These are phyloP conservation scores for Napeogenes inachia DNA, from an alignment of 2,888 invertebrate genomes.

Conservation along the genomic window DNA sequence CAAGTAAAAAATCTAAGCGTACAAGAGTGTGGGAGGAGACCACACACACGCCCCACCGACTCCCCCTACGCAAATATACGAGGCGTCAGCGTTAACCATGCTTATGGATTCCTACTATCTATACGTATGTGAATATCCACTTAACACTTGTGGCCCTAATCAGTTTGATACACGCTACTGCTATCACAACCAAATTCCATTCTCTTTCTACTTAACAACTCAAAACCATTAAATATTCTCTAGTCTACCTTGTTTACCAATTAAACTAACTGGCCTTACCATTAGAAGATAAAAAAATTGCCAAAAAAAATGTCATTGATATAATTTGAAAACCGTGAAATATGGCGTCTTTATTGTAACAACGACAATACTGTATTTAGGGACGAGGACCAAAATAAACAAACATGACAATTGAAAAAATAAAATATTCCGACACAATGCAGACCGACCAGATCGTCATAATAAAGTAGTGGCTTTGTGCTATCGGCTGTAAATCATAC, in stretches of 20 bases:
- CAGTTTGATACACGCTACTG: slow-evolving; percentile 62
- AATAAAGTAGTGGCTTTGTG: slow-evolving; percentile 74
- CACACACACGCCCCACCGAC: slow-evolving; percentile 61
- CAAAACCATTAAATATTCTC: slow-evolving; percentile 46
- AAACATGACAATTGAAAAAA: slow-evolving; percentile 69
- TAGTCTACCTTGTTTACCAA: slow-evolving; percentile 39
- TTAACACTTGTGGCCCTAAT: slow-evolving; percentile 63
- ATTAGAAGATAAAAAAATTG: neutral
- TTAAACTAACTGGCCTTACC: slow-evolving; percentile 19
- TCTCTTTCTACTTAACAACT: slow-evolving; percentile 63
- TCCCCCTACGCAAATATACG: slow-evolving; percentile 61
- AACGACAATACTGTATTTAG: slow-evolving; percentile 69
- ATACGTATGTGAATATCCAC: slow-evolving; percentile 51
- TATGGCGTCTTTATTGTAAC: slow-evolving; percentile 60
- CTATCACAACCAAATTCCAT: slow-evolving; percentile 66
- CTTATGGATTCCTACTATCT: slow-evolving; percentile 48
- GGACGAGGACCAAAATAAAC: slow-evolving; percentile 73
- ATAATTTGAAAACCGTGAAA: slow-evolving; percentile 68
- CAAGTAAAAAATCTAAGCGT: slow-evolving; percentile 4
- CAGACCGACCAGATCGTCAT: slow-evolving; percentile 72
- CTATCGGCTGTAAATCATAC: slow-evolving; percentile 70
- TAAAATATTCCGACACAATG: slow-evolving; percentile 72
- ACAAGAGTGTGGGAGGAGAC: slow-evolving; percentile 46
- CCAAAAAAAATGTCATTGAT: slow-evolving; percentile 9
- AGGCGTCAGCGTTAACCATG: slow-evolving; percentile 51